phyloP scores from a whole-genome alignment of 2,113 vertebrate genomes.

The Nothobranchius kuhntae region DNA sequence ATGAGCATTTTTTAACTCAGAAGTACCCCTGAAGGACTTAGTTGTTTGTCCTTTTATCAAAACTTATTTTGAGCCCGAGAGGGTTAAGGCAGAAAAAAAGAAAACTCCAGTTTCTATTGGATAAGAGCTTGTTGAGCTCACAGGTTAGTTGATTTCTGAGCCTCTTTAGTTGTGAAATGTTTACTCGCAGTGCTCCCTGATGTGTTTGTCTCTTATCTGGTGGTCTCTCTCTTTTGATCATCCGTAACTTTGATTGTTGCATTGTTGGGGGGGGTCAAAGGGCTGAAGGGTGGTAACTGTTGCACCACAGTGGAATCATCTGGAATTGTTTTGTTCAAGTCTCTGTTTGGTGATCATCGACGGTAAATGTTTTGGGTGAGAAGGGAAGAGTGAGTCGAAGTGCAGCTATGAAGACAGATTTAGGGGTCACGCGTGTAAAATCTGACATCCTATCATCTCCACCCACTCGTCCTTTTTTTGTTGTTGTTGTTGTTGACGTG shows the following conservation, averaged over 20 bases:
- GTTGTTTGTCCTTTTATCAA: too few species aligned
- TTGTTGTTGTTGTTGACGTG: neutral
- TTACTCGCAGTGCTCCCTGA: conserved; percentile 22
- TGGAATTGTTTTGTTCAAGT: conserved; percentile 28
- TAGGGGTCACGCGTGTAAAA: neutral
- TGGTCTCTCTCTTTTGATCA: conserved; percentile 5
- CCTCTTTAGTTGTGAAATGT: neutral
- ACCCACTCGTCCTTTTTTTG: neutral
- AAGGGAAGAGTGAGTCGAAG: conserved; percentile 56
- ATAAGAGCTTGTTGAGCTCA: conserved; percentile 7
- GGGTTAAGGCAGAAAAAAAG: neutral
- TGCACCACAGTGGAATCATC: conserved; percentile 42
- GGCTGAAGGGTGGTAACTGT: conserved; percentile 28
- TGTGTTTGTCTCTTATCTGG: conserved; percentile 40
- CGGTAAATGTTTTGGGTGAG: conserved; percentile 43
- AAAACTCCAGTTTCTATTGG: neutral
- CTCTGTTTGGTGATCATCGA: conserved; percentile 31
- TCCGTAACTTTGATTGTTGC: conserved; percentile 20
- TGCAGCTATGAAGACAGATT: conserved; percentile 67
- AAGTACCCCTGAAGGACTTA: too few species aligned
- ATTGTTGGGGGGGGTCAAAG: conserved; percentile 14
- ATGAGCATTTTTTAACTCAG: too few species aligned
- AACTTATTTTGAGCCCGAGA: too few species aligned
- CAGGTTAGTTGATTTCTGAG: conserved; percentile 8
- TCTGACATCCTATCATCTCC: neutral